These are phyloP conservation scores for Diploscapter pachys DNA, from an alignment of 1,140 invertebrate species.

Conservation along the genomic window DNA sequence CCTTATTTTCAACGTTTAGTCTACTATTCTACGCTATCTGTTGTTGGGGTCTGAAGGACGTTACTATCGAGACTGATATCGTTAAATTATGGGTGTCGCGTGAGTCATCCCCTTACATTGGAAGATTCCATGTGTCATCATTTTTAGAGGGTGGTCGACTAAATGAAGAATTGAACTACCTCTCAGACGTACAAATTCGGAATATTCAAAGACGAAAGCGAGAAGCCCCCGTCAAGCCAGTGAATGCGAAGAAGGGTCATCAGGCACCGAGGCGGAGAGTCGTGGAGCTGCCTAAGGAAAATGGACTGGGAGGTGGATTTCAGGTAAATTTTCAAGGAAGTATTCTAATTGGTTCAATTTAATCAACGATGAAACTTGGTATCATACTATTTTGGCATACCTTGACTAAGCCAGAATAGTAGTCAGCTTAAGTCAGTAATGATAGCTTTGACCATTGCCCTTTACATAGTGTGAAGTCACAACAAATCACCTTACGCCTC, in stretches of 20 bases:
- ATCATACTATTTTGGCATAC: too few relatives aligned
- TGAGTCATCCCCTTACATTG: constrained; percentile 34
- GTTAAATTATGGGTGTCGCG: constrained; percentile 58
- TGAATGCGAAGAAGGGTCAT: constrained; percentile 5
- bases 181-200: constrained; percentile 26
- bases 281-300: constrained; percentile 48
- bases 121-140: not conserved
- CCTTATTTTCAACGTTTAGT: constrained; percentile 17
- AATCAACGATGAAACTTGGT: constrained; percentile 36
- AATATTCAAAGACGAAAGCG: constrained; percentile 2
- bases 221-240: constrained; percentile 9
- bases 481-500: too few relatives aligned
- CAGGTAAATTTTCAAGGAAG: constrained; percentile 40
- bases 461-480: too few relatives aligned
- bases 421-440: too few relatives aligned
- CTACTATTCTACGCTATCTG: constrained; percentile 45
- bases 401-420: too few relatives aligned
- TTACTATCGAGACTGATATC: constrained; percentile 56
- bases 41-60: constrained; percentile 47
- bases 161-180: constrained; percentile 52
- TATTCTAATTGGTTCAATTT: constrained; percentile 49
- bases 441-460: too few relatives aligned
- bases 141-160: constrained; percentile 55
- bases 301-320: constrained; percentile 53
- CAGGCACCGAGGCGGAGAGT: constrained; percentile 3